Conservation (phyloP, 2,888 invertebrate species). For the Drosophila melanosoma region DNA sequence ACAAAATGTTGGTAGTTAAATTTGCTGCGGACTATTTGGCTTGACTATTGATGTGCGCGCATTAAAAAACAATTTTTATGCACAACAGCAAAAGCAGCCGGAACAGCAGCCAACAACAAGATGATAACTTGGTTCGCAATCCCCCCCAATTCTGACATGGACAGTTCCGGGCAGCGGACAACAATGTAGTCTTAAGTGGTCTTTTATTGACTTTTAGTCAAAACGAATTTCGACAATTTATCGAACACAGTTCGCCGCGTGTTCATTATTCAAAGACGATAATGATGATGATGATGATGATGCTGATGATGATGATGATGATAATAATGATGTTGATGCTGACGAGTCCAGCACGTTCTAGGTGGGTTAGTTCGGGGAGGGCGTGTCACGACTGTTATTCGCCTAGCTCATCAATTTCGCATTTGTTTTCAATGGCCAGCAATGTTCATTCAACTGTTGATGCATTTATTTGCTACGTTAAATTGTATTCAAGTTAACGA, state of each 20-base stretch:
- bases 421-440: constrained; percentile 67
- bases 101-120: constrained; percentile 27
- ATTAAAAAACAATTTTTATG: constrained; percentile 80
- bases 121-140: constrained; percentile 30
- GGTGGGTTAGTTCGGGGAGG: constrained; percentile 30
- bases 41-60: constrained; percentile 79
- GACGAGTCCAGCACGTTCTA: constrained; percentile 42
- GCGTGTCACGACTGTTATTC: constrained; percentile 62
- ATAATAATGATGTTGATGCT: constrained; percentile 25
- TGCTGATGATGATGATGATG: constrained; percentile 26
- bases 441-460: constrained; percentile 67
- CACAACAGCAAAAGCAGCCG: constrained; percentile 47
- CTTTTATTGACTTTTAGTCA: constrained; percentile 80
- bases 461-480: constrained; percentile 53
- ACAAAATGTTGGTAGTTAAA: constrained; percentile 72
- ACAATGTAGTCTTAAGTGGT: constrained; percentile 80
- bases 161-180: constrained; percentile 53
- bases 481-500: constrained; percentile 19
- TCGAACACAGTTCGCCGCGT: constrained; percentile 71
- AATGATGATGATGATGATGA: constrained; percentile 22
- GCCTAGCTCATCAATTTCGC: constrained; percentile 78
- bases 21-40: constrained; percentile 78
- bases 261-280: constrained; percentile 71
- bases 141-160: constrained; percentile 20
- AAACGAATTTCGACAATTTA: constrained; percentile 80